These are phyloP conservation scores for Ferdinandea cuprea DNA, from an alignment of 2,888 invertebrate species.

Conservation along the genomic window DNA sequence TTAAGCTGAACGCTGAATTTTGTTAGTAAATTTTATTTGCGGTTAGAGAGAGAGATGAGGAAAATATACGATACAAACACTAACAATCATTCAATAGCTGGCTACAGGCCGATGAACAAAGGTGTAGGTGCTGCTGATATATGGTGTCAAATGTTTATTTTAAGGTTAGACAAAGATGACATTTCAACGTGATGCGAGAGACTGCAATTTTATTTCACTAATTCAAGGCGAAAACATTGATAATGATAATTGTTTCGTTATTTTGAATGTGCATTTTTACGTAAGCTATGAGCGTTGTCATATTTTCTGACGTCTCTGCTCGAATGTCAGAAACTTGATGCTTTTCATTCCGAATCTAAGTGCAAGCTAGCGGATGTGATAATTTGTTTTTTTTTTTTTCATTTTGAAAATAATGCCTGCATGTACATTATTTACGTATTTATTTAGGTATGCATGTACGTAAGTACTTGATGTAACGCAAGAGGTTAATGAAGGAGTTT, in stretches of 20 bases:
- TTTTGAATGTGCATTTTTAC: too few relatives aligned
- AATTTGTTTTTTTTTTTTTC: background rate
- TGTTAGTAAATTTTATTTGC: conserved; percentile 46
- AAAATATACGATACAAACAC: conserved; percentile 6
- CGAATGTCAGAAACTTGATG: too few relatives aligned
- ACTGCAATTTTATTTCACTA: background rate
- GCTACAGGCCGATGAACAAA: too few relatives aligned
- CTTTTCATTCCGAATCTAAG: too few relatives aligned
- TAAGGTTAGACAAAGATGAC: conserved; percentile 30
- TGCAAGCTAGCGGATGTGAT: conserved; percentile 8
- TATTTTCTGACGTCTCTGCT: background rate
- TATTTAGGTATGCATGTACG: too few relatives aligned
- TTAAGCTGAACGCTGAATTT: conserved; percentile 42
- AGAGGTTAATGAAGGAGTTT: conserved; percentile 22
- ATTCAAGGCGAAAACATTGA: conserved; percentile 21
- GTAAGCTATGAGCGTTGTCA: background rate
- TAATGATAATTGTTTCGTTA: too few relatives aligned
- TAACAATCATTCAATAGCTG: too few relatives aligned
- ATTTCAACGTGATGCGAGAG: background rate
- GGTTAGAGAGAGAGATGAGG: conserved; percentile 32
- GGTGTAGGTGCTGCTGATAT: background rate
- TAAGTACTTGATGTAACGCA: conserved; percentile 6
- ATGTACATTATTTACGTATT: too few relatives aligned
- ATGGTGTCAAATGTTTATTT: conserved; percentile 26
- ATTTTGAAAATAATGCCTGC: too few relatives aligned